Evolutionary conservation across 2,888 invertebrate species (phyloP), one percentile per base, ranked within the genome.

Genomic region (Prenolepis imparis): DNA sequence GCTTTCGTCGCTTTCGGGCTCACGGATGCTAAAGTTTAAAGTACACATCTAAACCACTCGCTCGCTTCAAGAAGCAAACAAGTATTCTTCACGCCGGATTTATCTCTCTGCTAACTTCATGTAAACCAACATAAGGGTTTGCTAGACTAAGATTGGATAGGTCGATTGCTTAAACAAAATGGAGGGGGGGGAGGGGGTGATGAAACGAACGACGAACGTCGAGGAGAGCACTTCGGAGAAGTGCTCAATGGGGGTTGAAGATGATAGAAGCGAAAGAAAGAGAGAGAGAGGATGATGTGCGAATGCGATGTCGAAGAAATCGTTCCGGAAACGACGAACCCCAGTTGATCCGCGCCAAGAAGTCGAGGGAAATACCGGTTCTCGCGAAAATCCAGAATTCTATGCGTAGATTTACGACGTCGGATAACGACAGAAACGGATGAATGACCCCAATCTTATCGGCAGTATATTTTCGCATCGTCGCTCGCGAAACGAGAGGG

Each of bases 401-500:
- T 32, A 28, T 59, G 44, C 12, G n/a, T 36, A 66, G 78, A 70
- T 70, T 70, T 80, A 80, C 72, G 78, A 70, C 18, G 70, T 3
- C 24, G 48, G 36, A 70, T 70, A 44, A 80, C 44, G 81, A 72
- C 78, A 66, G 80, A 59, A 68, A 77, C 73, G 70, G 61, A 84
- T 82, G 36, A 52, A 41, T 36, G 61, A 11, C 41, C 32, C 83
- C 74, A 86, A 88, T 88, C 89, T 82, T 78, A 82, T 82, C 86
- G 39, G 15, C 9, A 39, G 57, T 41, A n/a, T 57, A 32, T n/a
- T 70, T 44, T 21, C 41, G 44, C 41, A 21, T 70, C 15, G 18
- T 44, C 59, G 59, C 12, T 59, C 78, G 78, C 70, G 72, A 80
- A 44, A 24, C 67, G 75, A 52, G 52, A n/a, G 36, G 36, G 12